Base-by-base conservation (phyloP, 2,888 invertebrate species). In the Brachyopa scutellaris region DNA sequence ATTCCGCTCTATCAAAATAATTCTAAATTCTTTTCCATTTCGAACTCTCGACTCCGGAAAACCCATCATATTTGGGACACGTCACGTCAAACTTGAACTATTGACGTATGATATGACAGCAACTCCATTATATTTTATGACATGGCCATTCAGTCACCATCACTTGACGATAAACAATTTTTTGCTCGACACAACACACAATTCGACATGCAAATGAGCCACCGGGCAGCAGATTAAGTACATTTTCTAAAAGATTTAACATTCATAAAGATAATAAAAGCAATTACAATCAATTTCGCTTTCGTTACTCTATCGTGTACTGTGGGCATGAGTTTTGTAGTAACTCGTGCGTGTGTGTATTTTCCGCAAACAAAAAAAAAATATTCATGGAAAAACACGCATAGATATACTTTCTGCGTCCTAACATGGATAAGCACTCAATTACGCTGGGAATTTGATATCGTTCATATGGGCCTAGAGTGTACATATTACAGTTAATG, bases 391-490 rank as follows among this genome's bases (percentile, higher is more conserved):
- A 53, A 13, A 40, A 38, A 29, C 29, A 13, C 19, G 2, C 26
- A 49, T 7, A 23, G 15, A 38, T 42, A 55, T 45, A 6, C 9
- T n/a, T n/a, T n/a, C n/a, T 21, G 7, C 9, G n/a, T 66, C 36
- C 51, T 49, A 33, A 73, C 79, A 73, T 47, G 67, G 40, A 55
- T 67, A 73, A 79, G 53, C 79, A 72, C 79, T 73, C 66, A 73
- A 79, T 73, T 79, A 72, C 66, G 59, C 11, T 36, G 9, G 47
- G 21, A 47, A 47, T 55, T 38, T 55, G 55, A 73, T 73, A 62
- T 38, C 55, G 33, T 26, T 62, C 45, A 36, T 55, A 17, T 55
- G 53, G 40, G n/a, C 23, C 13, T 11, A 15, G 31, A 23, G 33
- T 51, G 40, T 49, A 11, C 21, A n/a, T n/a, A n/a, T n/a, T 29